Evolutionary conservation across 2,888 invertebrate species (phyloP), one percentile per base, ranked within the genome.

Genomic region (Anticlea derivata): DNA sequence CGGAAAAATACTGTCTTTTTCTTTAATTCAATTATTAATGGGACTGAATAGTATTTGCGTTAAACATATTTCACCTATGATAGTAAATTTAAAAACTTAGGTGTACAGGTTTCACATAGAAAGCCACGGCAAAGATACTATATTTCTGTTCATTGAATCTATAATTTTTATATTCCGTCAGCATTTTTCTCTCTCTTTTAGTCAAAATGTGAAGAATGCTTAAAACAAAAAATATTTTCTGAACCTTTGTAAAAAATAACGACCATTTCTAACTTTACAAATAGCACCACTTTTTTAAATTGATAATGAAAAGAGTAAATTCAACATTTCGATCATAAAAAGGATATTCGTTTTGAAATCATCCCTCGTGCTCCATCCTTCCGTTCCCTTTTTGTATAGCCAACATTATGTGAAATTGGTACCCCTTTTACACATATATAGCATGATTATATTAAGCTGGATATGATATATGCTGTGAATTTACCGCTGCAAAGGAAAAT

Each of bases 251-350:
- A 30, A 41, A 41, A 50, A 50, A 44, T 39, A 29, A 50, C 39
- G 39, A 27, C 37, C 50, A 29, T 26, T 44, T 27, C 33, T 29
- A 45, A 39, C 44, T 51, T 46, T 37, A 35, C 30, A 51, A 51
- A 51, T 29, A 51, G 30, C 30, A 37, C 31, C 37, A 38, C 13
- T 46, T 46, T 35, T 46, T 45, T 34, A 43, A 47, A 51, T 40
- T 46, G 26, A 51, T 46, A 41, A 35, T 31, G 31, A 47, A 47
- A 51, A 41, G 46, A 47, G 46, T 41, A 27, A 47, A 47, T 47
- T 52, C 43, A 52, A 43, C 47, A 47, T 47, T 47, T 52, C 38
- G 47, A 43, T 52, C 52, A 52, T 52, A 52, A 52, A 52, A 50
- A 47, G 33, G 43, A 38, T 47, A 47, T 47, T 52, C 52, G 38